Evolutionary conservation across 2,797 vertebrate species (phyloP).

Genomic region (Hemibagrus guttatus): DNA sequence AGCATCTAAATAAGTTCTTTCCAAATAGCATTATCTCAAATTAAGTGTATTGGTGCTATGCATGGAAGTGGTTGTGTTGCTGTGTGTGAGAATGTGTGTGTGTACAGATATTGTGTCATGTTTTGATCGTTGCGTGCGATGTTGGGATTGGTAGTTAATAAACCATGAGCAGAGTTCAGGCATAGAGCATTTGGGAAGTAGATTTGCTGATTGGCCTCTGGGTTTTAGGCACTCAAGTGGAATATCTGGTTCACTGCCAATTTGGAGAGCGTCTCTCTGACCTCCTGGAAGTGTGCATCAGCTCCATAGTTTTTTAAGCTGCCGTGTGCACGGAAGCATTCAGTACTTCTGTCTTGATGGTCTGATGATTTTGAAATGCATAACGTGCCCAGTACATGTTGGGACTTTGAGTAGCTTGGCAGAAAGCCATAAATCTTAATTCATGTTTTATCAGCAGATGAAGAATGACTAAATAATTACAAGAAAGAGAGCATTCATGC

Average conservation of each 20-base stretch:
- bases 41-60: constrained; percentile 68
- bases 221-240: constrained; percentile 63
- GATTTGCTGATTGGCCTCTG: constrained; percentile 47
- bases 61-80: constrained; percentile 59
- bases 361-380: constrained; percentile 39
- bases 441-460: not conserved
- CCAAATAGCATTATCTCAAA: constrained; percentile 71
- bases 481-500: not conserved
- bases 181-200: constrained; percentile 45
- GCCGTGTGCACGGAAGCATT: constrained; percentile 17
- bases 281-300: constrained; percentile 55
- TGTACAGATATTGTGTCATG: constrained; percentile 68
- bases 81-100: not conserved
- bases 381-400: not conserved
- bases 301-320: constrained; percentile 61
- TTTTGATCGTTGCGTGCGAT: constrained; percentile 67
- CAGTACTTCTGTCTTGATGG: constrained; percentile 25
- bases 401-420: constrained; percentile 1
- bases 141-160: constrained; percentile 62
- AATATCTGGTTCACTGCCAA: constrained; percentile 62
- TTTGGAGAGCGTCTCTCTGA: constrained; percentile 59
- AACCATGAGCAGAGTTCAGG: constrained; percentile 55
- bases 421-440: constrained; percentile 5
- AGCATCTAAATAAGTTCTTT: constrained; percentile 77
- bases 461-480: not conserved